phyloP scores from a whole-genome alignment of 2,113 vertebrate genomes.

The Seriola aureovittata region DNA sequence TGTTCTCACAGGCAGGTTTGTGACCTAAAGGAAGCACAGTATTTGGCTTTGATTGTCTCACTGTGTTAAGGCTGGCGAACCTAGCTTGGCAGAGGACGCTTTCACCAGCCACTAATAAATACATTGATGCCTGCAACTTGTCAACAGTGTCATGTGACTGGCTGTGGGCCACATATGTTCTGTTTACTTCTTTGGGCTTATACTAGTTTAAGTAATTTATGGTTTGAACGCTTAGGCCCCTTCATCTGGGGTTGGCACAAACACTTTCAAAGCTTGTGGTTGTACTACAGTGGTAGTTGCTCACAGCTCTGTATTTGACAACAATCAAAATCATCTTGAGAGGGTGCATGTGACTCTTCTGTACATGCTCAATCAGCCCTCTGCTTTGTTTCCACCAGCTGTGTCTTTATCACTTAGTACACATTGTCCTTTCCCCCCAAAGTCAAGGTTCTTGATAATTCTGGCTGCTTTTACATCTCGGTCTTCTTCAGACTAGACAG shows the following conservation, averaged over 20 bases:
- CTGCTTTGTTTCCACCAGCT: constrained; percentile 10
- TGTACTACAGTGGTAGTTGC: not conserved
- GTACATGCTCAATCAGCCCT: not conserved
- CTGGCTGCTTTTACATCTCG: not conserved
- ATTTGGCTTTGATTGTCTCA: constrained; percentile 45
- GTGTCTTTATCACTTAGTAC: not conserved
- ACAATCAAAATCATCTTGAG: constrained; percentile 1
- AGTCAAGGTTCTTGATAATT: not conserved
- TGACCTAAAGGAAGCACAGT: constrained; percentile 17
- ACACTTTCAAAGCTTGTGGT: not conserved
- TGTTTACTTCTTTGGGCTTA: constrained; percentile 3
- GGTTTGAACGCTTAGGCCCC: not conserved
- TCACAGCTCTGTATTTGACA: not conserved
- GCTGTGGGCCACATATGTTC: not conserved
- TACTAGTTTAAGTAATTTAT: not conserved
- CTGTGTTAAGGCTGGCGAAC: constrained; percentile 5
- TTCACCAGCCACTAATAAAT: not conserved
- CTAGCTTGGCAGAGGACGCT: constrained; percentile 11
- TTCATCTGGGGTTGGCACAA: not conserved
- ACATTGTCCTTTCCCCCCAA: not conserved
- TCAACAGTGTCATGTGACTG: constrained; percentile 55
- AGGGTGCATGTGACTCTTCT: not conserved
- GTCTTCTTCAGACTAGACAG: not conserved
- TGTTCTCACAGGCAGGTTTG: constrained; percentile 24
- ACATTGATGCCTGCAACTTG: constrained; percentile 23